Evolutionary conservation across 92 coral and sea anemone species (phyloP).

Genomic region (Zoanthus sansibaricus): DNA sequence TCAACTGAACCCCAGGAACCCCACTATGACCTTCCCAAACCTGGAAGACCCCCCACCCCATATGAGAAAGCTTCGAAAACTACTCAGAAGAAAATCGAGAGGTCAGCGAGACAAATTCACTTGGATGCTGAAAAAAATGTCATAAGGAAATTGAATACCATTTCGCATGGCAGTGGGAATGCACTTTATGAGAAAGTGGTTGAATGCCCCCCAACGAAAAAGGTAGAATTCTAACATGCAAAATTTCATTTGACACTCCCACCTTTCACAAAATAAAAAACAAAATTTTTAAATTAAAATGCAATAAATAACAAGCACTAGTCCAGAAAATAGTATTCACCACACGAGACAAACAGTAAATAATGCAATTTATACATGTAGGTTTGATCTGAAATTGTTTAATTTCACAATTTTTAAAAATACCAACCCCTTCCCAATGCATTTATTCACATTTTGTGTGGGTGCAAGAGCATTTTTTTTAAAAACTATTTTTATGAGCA

Average conservation of each 20-base stretch:
- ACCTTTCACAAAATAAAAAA: background rate
- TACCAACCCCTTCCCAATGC: background rate
- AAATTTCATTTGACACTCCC: slow-evolving; percentile 1
- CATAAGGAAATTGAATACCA: background rate
- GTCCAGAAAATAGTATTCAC: background rate
- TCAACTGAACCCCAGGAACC: background rate
- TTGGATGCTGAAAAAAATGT: background rate
- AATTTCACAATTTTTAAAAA: background rate
- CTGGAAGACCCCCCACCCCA: slow-evolving; percentile 42
- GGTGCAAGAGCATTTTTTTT: background rate
- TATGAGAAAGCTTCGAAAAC: background rate
- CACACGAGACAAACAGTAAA: background rate
- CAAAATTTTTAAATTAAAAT: background rate
- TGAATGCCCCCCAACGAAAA: slow-evolving; percentile 6
- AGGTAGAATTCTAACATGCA: slow-evolving; percentile 1
- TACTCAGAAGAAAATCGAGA: slow-evolving; percentile 16
- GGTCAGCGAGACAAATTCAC: background rate
- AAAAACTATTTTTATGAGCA: background rate
- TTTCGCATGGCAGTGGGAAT: slow-evolving; percentile 15
- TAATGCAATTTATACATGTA: background rate
- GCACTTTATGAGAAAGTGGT: background rate
- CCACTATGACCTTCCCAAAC: background rate
- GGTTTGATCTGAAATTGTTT: background rate
- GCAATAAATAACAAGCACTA: background rate
- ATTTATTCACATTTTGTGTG: background rate